These are phyloP conservation scores for Epistrophella euchroma DNA, from an alignment of 2,888 invertebrate species.

Conservation along the genomic window DNA sequence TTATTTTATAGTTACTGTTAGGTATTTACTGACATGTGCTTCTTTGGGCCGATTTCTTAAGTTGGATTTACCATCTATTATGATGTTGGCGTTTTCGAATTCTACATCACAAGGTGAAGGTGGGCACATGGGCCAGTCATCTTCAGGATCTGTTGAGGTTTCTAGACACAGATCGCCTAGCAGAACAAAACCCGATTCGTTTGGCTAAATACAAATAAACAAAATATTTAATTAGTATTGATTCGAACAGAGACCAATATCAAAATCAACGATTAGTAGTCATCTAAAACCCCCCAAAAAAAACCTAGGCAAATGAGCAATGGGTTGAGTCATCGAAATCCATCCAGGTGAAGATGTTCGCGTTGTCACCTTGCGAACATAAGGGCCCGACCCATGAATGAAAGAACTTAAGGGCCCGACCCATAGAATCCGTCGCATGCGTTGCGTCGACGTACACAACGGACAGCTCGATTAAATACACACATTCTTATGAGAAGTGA, in stretches of 20 bases:
- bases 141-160: constrained; percentile 87
- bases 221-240: neutral
- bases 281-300: no score
- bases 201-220: constrained; percentile 83
- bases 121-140: constrained; percentile 86
- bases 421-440: no score
- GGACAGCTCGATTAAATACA: no score
- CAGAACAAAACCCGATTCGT: constrained; percentile 87
- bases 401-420: no score
- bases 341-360: no score
- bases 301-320: no score
- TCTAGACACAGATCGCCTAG: constrained; percentile 86
- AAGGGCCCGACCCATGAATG: no score
- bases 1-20: neutral
- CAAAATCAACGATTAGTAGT: no score
- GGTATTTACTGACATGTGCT: constrained; percentile 80
- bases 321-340: no score
- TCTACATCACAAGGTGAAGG: constrained; percentile 93
- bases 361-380: no score
- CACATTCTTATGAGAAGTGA: no score
- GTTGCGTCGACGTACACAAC: no score
- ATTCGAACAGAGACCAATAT: neutral
- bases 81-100: constrained; percentile 94
- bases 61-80: constrained; percentile 95
- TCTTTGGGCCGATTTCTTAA: constrained; percentile 86